Evolutionary conservation across 1,140 invertebrate species (phyloP), one percentile per base, ranked within the genome.

Genomic region (Melipona quadrifasciata): DNA sequence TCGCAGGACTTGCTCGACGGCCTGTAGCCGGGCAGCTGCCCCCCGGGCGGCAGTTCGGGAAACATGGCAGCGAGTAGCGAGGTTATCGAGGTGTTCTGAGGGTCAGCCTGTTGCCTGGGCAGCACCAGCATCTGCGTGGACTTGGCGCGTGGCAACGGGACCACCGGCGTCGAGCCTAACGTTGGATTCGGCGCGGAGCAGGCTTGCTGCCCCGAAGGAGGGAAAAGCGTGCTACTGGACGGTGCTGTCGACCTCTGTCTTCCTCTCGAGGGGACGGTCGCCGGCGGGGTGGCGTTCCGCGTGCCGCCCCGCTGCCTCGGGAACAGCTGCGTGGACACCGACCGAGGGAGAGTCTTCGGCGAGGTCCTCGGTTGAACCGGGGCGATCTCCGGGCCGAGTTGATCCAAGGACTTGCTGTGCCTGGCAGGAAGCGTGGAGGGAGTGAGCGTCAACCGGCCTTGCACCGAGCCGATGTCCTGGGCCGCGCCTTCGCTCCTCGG

Each of bases 361-460:
- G 92, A 92, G 14, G 86, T 91, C 31, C 92, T 89, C 1, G 91
- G 91, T 4, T 93, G 93, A 11, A 90, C 68, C 1, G 92, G 87
- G 8, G 84, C 75, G 74, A 94, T 86, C 11, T 94, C 94, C 8
- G 94, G 94, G 0, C 94, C 96, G 27, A 98, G 91, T 88, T 98
- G 97, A 92, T 98, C 97, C 64, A 98, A 91, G 0, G 97, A 97
- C 91, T 97, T 98, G 91, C 97, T 97, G 91, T 98, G 97, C 72
- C 97, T 94, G 2, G 97, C 96, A 10, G 97, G 97, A 53, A 97
- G 91, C 2, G 95, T 95, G 3, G 93, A 91, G 10, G 93, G 93
- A 0, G 88, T 90, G 4, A 94, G 87, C 86, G 91, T 91, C 6
- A 94, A 82, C 0, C 93, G 93, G 4, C 87, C 91, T 21, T 91